These are phyloP conservation scores for Galeruca laticollis DNA, from an alignment of 2,888 invertebrate genomes.

Conservation along the genomic window DNA sequence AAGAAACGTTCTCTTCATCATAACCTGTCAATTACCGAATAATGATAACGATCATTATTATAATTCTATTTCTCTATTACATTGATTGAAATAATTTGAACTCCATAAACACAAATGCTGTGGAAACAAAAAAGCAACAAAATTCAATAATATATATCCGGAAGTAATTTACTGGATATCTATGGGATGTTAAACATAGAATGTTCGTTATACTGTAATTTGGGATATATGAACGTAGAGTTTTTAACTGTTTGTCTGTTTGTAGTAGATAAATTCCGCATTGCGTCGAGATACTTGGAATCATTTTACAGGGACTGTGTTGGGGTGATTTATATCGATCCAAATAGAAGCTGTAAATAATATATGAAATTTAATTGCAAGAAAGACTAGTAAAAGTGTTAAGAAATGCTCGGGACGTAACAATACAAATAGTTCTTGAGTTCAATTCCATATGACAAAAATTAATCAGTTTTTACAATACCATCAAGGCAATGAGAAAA, in stretches of 20 bases:
- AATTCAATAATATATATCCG: slow-evolving; percentile 7
- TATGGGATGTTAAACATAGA: slow-evolving; percentile 13
- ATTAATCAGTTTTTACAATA: no score
- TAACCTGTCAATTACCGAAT: no score
- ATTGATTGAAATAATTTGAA: not conserved
- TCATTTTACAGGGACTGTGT: slow-evolving; percentile 10
- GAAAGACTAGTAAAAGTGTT: not conserved
- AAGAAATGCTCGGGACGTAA: no score
- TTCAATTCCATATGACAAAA: no score
- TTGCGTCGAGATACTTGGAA: slow-evolving; percentile 7
- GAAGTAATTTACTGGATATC: slow-evolving; percentile 18
- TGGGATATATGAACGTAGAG: slow-evolving; percentile 13
- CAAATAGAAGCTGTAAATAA: not conserved
- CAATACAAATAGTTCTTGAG: no score
- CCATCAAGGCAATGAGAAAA: no score
- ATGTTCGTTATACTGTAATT: slow-evolving; percentile 20
- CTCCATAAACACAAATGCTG: not conserved
- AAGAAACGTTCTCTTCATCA: no score
- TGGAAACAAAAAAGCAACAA: slow-evolving; percentile 7
- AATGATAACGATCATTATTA: not conserved
- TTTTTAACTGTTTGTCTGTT: slow-evolving; percentile 18
- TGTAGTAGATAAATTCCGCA: slow-evolving; percentile 18
- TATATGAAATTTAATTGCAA: not conserved
- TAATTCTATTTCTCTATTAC: not conserved
- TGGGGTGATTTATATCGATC: not conserved